These are phyloP conservation scores for Tuta absoluta DNA, from an alignment of 2,888 invertebrate genomes.

Conservation along the genomic window DNA sequence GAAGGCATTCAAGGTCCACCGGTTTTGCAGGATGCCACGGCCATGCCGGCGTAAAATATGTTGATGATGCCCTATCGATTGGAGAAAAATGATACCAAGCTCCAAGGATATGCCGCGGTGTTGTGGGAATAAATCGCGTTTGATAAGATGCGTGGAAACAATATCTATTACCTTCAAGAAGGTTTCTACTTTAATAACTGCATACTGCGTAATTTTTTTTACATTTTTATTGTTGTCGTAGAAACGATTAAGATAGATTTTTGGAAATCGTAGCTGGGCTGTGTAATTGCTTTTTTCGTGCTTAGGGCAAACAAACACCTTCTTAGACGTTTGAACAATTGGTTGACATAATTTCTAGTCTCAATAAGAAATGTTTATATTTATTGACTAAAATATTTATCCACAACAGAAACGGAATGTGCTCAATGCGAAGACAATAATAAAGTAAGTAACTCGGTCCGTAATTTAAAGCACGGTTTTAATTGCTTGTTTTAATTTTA, in stretches of 20 bases:
- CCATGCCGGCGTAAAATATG: slow-evolving; percentile 33
- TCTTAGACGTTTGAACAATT: too few relatives aligned
- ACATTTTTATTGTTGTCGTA: too few relatives aligned
- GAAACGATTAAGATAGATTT: too few relatives aligned
- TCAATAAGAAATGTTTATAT: too few relatives aligned
- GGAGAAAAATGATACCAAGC: slow-evolving; percentile 15
- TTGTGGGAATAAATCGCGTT: background rate
- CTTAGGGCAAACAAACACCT: too few relatives aligned
- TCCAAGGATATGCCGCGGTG: slow-evolving; percentile 14
- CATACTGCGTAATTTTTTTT: background rate
- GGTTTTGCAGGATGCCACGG: slow-evolving; percentile 70
- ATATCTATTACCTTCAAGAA: background rate
- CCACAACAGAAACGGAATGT: background rate
- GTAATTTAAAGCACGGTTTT: slow-evolving; percentile 26
- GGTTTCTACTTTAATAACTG: too few relatives aligned
- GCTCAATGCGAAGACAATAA: background rate
- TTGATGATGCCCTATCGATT: slow-evolving; percentile 25
- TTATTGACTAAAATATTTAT: too few relatives aligned
- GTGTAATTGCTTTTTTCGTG: too few relatives aligned
- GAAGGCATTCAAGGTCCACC: slow-evolving; percentile 70
- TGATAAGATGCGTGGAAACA: background rate
- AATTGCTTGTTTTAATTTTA: slow-evolving; percentile 25
- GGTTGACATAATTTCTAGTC: too few relatives aligned
- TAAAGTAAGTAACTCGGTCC: slow-evolving; percentile 22
- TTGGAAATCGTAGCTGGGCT: too few relatives aligned